Conservation (phyloP, 2,113 vertebrate species). For the Pelmatolapia mariae region DNA sequence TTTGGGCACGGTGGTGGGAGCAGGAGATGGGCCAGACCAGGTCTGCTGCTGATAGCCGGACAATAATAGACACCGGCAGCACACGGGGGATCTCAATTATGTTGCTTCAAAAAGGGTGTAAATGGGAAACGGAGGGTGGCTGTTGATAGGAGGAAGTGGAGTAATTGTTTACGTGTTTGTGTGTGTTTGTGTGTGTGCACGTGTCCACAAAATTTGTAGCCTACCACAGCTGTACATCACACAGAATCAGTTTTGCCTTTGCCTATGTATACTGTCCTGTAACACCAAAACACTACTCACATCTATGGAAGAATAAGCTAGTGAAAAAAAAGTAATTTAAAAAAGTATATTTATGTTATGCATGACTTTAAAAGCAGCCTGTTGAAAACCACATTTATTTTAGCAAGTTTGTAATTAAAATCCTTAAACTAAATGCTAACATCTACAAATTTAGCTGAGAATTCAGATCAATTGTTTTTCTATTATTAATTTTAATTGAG, state of each 20-base stretch:
- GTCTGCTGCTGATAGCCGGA: conserved; percentile 25
- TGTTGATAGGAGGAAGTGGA: conserved; percentile 22
- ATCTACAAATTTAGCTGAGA: background rate
- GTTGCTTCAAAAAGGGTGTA: conserved; percentile 13
- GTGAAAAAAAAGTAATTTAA: background rate
- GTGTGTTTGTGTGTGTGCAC: background rate
- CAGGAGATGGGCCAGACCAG: conserved; percentile 49
- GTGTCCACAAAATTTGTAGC: background rate
- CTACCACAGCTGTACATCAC: background rate
- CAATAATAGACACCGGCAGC: conserved; percentile 47
- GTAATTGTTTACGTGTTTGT: conserved; percentile 17
- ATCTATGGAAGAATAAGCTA: background rate
- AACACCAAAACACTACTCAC: background rate
- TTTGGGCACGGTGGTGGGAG: conserved; percentile 14
- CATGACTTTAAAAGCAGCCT: background rate
- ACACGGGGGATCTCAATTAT: conserved; percentile 32
- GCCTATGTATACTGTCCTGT: background rate
- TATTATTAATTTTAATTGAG: background rate
- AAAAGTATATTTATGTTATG: background rate
- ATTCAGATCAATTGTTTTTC: background rate
- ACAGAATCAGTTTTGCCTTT: background rate
- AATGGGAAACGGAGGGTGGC: background rate
- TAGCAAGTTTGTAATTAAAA: background rate
- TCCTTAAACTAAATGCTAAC: background rate
- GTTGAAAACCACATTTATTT: background rate